Conservation (phyloP, 2,797 vertebrate species). For the Aphelocoma californica region DNA sequence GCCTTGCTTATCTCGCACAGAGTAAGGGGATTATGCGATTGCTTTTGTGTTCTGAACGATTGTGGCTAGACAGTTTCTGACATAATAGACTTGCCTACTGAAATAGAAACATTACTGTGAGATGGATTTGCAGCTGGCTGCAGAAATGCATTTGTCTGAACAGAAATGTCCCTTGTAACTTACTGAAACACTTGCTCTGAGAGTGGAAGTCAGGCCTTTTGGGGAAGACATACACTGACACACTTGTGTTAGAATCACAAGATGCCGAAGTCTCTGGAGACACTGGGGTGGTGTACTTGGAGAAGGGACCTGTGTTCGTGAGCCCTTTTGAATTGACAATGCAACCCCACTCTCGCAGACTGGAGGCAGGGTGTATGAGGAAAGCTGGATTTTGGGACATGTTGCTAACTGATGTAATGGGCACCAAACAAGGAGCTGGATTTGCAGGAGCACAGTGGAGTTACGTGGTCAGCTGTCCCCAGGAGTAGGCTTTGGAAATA, state of each 20-base stretch:
- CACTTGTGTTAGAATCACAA: conserved; percentile 26
- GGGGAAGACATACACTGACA: conserved; percentile 36
- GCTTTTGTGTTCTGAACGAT: conserved; percentile 64
- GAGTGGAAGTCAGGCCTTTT: conserved; percentile 11
- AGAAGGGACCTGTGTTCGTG: background rate
- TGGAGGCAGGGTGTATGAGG: background rate
- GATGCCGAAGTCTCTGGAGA: background rate
- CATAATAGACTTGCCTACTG: conserved; percentile 70
- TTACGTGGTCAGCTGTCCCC: background rate
- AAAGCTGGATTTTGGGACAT: background rate
- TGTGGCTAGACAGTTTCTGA: conserved; percentile 66
- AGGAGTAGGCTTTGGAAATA: background rate
- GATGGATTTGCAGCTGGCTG: conserved; percentile 52
- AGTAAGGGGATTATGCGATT: conserved; percentile 68
- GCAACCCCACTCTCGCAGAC: fast-evolving
- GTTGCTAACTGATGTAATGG: background rate
- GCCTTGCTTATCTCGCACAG: conserved; percentile 54
- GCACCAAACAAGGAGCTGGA: background rate
- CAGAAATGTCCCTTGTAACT: conserved; percentile 68
- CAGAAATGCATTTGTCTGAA: conserved; percentile 42
- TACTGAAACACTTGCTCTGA: conserved; percentile 44
- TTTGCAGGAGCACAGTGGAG: background rate
- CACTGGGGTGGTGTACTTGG: fast-evolving
- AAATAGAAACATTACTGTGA: conserved; percentile 68
- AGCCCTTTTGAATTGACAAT: background rate